Evolutionary conservation across 92 coral and sea anemone genomes (phyloP).

Genomic region (Epizoanthus ramosus): DNA sequence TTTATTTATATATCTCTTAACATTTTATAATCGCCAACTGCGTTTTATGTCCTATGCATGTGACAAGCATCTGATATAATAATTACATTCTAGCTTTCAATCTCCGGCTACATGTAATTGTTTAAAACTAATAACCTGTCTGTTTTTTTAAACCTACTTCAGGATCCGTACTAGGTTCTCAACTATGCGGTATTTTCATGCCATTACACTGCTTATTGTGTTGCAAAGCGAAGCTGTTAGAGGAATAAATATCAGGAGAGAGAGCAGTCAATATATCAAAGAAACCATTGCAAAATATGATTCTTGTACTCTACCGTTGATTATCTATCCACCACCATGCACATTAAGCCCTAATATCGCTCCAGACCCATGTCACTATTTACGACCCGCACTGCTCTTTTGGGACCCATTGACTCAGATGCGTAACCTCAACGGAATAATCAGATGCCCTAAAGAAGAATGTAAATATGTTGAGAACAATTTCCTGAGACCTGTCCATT

Average conservation of each 20-base stretch:
- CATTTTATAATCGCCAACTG: no score
- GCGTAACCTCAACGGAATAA: not conserved
- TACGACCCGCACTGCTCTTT: constrained; percentile 21
- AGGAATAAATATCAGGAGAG: not conserved
- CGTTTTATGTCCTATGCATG: no score
- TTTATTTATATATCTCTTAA: no score
- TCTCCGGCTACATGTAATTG: no score
- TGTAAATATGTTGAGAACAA: not conserved
- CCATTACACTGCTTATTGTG: not conserved
- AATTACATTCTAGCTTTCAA: no score
- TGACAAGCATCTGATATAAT: no score
- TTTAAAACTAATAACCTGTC: no score
- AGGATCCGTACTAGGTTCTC: no score
- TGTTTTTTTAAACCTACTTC: no score
- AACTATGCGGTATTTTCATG: not conserved
- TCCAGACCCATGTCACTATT: constrained; percentile 33
- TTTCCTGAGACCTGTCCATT: constrained; percentile 27
- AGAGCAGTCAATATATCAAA: not conserved
- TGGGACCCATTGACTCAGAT: constrained; percentile 40
- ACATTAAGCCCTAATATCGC: not conserved
- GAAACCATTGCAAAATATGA: not conserved
- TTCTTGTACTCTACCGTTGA: not conserved
- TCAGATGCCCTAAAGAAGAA: constrained; percentile 25
- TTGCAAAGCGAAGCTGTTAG: not conserved
- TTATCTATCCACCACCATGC: not conserved